A percentile compares a stretch with the other conserved stretches of the same genome.
phyloP scores from a whole-genome alignment of 2,797 vertebrate species.

The Lagothrix lagotricha region DNA sequence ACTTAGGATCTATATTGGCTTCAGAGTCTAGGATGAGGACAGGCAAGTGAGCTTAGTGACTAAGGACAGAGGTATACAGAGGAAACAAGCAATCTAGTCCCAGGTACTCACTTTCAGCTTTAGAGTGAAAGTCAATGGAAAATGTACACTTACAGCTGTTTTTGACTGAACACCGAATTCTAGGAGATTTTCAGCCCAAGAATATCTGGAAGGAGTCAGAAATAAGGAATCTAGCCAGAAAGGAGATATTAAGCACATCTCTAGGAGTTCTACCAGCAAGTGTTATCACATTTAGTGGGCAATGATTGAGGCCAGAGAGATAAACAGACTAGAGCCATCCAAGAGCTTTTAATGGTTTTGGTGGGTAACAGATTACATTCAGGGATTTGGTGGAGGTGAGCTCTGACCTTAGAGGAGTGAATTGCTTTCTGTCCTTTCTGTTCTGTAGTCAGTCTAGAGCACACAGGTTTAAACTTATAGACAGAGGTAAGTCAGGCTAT shows the following conservation, averaged over 20 bases:
- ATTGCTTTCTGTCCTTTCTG: not conserved
- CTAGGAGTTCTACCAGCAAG: not conserved
- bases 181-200: not conserved
- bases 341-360: not conserved
- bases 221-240: not conserved
- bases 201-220: not conserved
- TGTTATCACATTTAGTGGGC: not conserved
- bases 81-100: not conserved
- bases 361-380: not conserved
- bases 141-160: not conserved
- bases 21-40: not conserved
- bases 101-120: not conserved
- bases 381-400: not conserved
- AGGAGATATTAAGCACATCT: not conserved
- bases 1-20: not conserved
- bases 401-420: not conserved
- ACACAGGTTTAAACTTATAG: not conserved
- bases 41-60: not conserved
- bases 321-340: not conserved
- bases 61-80: not conserved
- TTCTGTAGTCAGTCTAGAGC: not conserved
- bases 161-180: slow-evolving; percentile 12
- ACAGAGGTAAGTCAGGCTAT: not conserved
- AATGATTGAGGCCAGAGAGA: not conserved
- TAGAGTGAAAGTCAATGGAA: not conserved